A percentile compares a stretch with the other conserved stretches of the same genome.
Evolutionary conservation across 2,888 invertebrate species (phyloP).

Genomic region (Carpatolechia fugitivella): DNA sequence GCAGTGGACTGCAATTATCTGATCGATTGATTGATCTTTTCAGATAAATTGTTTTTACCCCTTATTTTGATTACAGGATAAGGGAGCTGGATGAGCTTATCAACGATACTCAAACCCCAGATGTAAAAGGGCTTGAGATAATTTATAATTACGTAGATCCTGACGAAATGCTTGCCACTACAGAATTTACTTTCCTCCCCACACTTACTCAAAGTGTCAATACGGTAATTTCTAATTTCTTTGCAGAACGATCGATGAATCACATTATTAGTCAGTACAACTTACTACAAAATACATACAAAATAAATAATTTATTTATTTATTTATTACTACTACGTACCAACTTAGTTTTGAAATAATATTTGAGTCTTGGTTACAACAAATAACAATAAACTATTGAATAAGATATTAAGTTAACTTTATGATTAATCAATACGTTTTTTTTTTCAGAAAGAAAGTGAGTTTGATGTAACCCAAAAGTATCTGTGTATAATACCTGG

Average conservation of each 20-base stretch:
- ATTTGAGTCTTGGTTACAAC: too few relatives aligned
- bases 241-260: too few relatives aligned
- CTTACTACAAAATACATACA: too few relatives aligned
- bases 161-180: slow-evolving; percentile 50
- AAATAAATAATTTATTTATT: too few relatives aligned
- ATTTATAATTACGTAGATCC: slow-evolving; percentile 42
- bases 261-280: too few relatives aligned
- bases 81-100: slow-evolving; percentile 24
- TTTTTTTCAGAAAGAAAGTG: background rate
- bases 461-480: slow-evolving; percentile 19
- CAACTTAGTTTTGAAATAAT: too few relatives aligned
- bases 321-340: too few relatives aligned
- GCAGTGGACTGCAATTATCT: too few relatives aligned
- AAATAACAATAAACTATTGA: too few relatives aligned
- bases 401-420: too few relatives aligned
- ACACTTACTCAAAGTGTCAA: slow-evolving; percentile 32
- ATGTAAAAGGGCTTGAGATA: slow-evolving; percentile 36
- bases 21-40: too few relatives aligned
- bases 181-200: slow-evolving; percentile 43
- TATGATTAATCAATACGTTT: background rate
- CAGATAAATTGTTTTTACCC: background rate
- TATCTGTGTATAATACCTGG: slow-evolving; percentile 46
- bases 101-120: slow-evolving; percentile 22
- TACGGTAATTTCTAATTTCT: slow-evolving; percentile 27
- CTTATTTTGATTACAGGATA: slow-evolving; percentile 24